Evolutionary conservation across 2,888 invertebrate species (phyloP).

Genomic region (Diplolepis rosae): DNA sequence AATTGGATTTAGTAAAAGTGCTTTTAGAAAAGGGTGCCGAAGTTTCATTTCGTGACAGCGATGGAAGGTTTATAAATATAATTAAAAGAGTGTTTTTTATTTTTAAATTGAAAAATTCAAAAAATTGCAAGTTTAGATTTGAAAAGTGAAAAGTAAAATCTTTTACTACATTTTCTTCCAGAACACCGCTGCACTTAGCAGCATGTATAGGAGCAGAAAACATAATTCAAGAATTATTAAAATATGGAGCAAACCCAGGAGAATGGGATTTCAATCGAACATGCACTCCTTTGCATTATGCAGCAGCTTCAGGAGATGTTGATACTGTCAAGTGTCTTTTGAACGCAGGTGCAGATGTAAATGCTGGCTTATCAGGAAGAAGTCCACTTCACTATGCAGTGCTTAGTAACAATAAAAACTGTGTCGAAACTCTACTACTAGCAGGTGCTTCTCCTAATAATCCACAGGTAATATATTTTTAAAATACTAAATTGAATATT

Average conservation of each 20-base stretch:
- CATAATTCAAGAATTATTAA: slow-evolving; percentile 82
- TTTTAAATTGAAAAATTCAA: too few relatives aligned
- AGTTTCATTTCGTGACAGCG: slow-evolving; percentile 80
- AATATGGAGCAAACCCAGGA: slow-evolving; percentile 81
- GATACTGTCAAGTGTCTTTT: slow-evolving; percentile 80
- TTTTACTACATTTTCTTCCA: slow-evolving; percentile 51
- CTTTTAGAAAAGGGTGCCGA: slow-evolving; percentile 78
- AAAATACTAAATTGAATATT: slow-evolving; percentile 44
- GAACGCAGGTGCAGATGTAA: slow-evolving; percentile 85
- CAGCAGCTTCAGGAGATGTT: slow-evolving; percentile 81
- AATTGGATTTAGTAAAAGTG: slow-evolving; percentile 75
- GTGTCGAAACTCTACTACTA: slow-evolving; percentile 82
- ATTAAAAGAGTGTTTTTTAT: too few relatives aligned
- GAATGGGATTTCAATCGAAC: slow-evolving; percentile 83
- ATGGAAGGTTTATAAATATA: slow-evolving; percentile 78
- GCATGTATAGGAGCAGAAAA: slow-evolving; percentile 84
- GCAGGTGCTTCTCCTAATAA: slow-evolving; percentile 89
- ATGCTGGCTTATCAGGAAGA: slow-evolving; percentile 80
- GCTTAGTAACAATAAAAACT: slow-evolving; percentile 83
- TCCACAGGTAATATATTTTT: slow-evolving; percentile 79
- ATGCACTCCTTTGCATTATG: slow-evolving; percentile 86
- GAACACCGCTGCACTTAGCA: slow-evolving; percentile 85
- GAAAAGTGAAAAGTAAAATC: background rate
- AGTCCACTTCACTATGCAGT: slow-evolving; percentile 91
- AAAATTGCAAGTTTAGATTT: background rate